These are phyloP conservation scores for Aphidius colemani DNA, from an alignment of 2,888 invertebrate species.

Conservation along the genomic window DNA sequence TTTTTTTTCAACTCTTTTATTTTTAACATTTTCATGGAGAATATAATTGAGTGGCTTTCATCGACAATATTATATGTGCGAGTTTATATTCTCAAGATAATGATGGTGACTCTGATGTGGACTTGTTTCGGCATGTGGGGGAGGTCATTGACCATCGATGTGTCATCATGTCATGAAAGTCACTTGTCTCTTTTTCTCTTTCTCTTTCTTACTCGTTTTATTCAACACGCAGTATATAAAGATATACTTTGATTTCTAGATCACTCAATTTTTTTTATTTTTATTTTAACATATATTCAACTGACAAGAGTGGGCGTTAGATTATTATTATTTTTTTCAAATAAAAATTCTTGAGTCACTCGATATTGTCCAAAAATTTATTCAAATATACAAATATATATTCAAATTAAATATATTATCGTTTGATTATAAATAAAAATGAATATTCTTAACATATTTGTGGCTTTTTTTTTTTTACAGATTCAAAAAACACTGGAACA, in stretches of 20 bases:
- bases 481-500: constrained; percentile 50
- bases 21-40: not conserved
- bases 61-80: no score
- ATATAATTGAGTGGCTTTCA: constrained; percentile 3
- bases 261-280: constrained; percentile 1
- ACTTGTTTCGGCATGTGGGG: not conserved
- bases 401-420: no score
- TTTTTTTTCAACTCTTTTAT: no score
- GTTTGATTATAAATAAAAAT: no score
- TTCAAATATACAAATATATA: not conserved
- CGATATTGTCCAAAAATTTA: not conserved
- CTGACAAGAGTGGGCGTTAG: constrained; percentile 1
- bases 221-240: no score
- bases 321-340: not conserved
- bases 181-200: no score
- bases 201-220: no score
- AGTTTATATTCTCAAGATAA: not conserved
- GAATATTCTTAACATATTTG: no score
- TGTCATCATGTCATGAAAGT: no score
- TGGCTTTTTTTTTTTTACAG: constrained; percentile 43
- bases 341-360: not conserved
- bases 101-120: not conserved
- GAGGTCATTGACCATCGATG: no score
- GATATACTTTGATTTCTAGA: not conserved
- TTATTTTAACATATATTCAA: constrained; percentile 4